These are phyloP conservation scores for Drosophila sp. DNA, from an alignment of 1,140 invertebrate species.

Conservation along the genomic window DNA sequence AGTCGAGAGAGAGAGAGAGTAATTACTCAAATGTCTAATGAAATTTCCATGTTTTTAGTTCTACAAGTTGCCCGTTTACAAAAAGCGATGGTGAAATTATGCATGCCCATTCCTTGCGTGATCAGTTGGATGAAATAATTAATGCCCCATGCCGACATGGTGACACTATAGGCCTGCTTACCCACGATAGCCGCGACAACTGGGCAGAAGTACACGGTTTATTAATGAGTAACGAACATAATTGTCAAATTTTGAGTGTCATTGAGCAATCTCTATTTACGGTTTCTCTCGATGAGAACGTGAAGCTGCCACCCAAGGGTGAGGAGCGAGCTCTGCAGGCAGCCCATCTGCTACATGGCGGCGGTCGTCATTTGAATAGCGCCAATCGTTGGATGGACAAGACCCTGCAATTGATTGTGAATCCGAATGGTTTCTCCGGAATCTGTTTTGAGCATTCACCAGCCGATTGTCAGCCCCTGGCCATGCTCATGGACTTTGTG, in stretches of 20 bases:
- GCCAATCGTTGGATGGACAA: conserved; percentile 96
- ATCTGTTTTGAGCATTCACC: conserved; percentile 12
- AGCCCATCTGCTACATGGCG: conserved; percentile 88
- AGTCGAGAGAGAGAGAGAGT: conserved; percentile 62
- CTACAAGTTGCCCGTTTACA: conserved; percentile 89
- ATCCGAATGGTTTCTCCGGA: neutral
- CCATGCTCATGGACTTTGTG: conserved; percentile 91
- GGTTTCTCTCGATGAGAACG: conserved; percentile 89
- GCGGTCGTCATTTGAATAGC: conserved; percentile 87
- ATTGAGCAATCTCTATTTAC: conserved; percentile 92
- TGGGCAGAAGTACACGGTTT: conserved; percentile 90
- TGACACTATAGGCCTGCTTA: conserved; percentile 90
- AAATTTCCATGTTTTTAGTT: conserved; percentile 84
- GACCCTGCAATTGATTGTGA: conserved; percentile 83
- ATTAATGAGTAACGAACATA: conserved; percentile 83
- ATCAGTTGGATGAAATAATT: conserved; percentile 84
- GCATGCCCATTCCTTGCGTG: conserved; percentile 25
- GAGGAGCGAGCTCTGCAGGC: conserved; percentile 83
- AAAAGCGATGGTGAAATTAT: conserved; percentile 83
- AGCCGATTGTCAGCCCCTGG: conserved; percentile 94
- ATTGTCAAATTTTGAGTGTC: conserved; percentile 86
- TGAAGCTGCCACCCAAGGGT: conserved; percentile 76
- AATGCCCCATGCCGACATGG: conserved; percentile 77
- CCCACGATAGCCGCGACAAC: conserved; percentile 90
- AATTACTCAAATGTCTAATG: conserved; percentile 16